Conservation (phyloP, 2,113 vertebrate species). For the Gallinago paraguaiae region DNA sequence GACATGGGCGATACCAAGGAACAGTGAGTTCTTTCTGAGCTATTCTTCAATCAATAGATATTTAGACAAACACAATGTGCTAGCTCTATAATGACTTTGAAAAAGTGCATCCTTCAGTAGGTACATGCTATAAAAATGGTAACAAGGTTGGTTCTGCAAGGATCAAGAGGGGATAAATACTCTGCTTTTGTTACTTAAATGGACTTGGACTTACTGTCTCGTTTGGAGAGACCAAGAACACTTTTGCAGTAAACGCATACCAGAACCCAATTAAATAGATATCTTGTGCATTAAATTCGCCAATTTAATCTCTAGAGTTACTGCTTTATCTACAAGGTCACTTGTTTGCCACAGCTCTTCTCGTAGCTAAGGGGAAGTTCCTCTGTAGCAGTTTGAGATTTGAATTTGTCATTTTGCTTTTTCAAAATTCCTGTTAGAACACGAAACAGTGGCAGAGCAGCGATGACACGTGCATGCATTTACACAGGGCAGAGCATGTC, state of each 20-base stretch:
- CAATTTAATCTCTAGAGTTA: background rate
- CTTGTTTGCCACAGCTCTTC: background rate
- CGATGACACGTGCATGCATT: background rate
- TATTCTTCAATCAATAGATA: constrained; percentile 13
- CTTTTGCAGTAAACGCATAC: background rate
- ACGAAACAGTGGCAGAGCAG: background rate
- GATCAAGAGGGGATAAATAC: background rate
- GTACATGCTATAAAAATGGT: background rate
- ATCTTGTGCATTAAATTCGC: background rate
- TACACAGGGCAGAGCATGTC: background rate
- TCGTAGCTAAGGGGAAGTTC: background rate
- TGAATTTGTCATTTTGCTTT: background rate
- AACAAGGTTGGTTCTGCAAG: background rate
- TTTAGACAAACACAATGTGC: background rate
- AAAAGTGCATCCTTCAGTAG: background rate
- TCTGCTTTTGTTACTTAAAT: background rate
- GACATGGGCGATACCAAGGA: background rate
- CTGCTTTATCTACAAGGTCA: background rate
- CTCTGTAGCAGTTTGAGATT: background rate
- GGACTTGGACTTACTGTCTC: background rate
- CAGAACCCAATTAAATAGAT: background rate
- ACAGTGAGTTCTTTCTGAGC: constrained; percentile 17
- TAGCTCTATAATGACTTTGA: background rate
- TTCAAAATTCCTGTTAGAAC: background rate
- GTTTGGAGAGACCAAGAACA: background rate